phyloP scores from a whole-genome alignment of 2,797 vertebrate genomes.

The Falco concolor region DNA sequence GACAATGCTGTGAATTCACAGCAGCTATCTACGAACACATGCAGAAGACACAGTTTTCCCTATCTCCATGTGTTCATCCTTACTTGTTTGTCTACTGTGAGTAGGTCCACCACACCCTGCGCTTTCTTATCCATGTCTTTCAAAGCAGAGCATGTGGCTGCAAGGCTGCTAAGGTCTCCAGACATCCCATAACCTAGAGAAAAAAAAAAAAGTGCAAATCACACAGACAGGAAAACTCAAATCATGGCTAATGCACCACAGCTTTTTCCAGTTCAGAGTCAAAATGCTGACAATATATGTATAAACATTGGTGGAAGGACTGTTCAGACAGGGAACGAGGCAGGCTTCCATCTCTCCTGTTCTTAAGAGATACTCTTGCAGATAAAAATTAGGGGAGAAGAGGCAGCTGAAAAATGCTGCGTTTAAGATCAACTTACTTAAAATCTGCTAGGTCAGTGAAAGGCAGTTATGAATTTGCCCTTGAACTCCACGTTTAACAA shows the following conservation, averaged over 20 bases:
- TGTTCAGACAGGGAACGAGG: neutral
- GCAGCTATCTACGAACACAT: neutral
- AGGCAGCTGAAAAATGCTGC: neutral
- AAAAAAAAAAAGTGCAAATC: neutral
- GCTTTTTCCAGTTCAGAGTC: neutral
- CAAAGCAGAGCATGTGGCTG: conserved; percentile 74
- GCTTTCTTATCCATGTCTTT: conserved; percentile 68
- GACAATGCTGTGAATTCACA: neutral
- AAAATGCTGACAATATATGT: neutral
- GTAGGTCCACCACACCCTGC: conserved; percentile 78
- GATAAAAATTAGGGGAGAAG: neutral
- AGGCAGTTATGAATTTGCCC: neutral
- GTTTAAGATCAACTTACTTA: neutral
- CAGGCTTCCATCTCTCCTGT: neutral
- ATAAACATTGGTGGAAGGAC: neutral
- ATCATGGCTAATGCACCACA: neutral
- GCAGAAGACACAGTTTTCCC: neutral
- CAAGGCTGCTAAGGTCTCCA: conserved; percentile 80
- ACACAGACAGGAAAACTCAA: neutral
- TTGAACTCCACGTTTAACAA: neutral
- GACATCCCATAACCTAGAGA: conserved; percentile 83
- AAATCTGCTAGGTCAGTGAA: neutral
- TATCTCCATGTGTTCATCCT: neutral
- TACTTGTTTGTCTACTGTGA: conserved; percentile 81
- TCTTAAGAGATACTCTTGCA: neutral